A percentile compares a stretch with the other conserved stretches of the same genome.
phyloP scores from a whole-genome alignment of 1,140 invertebrate species.

The Ceratoteleas bidentatus region DNA sequence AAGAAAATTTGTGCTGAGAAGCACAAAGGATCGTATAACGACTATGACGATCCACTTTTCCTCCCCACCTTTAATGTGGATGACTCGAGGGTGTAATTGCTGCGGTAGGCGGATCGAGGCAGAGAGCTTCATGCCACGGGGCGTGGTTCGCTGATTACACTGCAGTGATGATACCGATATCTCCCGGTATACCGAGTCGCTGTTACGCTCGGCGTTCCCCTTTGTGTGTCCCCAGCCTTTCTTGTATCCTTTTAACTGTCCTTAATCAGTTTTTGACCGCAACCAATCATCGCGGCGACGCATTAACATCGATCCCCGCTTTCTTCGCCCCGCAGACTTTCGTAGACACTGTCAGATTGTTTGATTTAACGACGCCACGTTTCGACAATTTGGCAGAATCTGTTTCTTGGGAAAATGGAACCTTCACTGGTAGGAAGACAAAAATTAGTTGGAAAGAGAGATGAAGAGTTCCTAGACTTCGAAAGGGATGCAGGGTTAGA shows the following conservation, averaged over 20 bases:
- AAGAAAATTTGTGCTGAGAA: constrained; percentile 62
- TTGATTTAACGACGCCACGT: too few relatives aligned
- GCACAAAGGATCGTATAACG: constrained; percentile 58
- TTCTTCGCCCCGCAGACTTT: not conserved
- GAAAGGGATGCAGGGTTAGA: too few relatives aligned
- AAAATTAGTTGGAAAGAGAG: too few relatives aligned
- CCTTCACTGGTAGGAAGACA: too few relatives aligned
- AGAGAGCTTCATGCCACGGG: constrained; percentile 65
- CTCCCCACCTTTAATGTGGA: too few relatives aligned
- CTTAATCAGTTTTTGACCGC: constrained; percentile 56
- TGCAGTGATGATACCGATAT: constrained; percentile 64
- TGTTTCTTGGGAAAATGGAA: too few relatives aligned
- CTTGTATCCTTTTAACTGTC: constrained; percentile 44
- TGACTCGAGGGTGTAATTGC: too few relatives aligned
- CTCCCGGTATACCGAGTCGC: constrained; percentile 38
- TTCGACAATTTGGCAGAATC: too few relatives aligned
- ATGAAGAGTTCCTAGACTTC: too few relatives aligned
- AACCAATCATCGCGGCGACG: constrained; percentile 46
- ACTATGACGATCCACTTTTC: too few relatives aligned
- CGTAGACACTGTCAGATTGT: too few relatives aligned
- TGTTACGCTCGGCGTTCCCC: constrained; percentile 40
- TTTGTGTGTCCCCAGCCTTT: constrained; percentile 23
- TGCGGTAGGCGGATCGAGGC: too few relatives aligned
- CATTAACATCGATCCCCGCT: constrained; percentile 22
- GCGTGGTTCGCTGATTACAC: constrained; percentile 66